Evolutionary conservation across 2,113 vertebrate species (phyloP), one percentile per base, ranked within the genome.

Genomic region (Malurus cyaneus): DNA sequence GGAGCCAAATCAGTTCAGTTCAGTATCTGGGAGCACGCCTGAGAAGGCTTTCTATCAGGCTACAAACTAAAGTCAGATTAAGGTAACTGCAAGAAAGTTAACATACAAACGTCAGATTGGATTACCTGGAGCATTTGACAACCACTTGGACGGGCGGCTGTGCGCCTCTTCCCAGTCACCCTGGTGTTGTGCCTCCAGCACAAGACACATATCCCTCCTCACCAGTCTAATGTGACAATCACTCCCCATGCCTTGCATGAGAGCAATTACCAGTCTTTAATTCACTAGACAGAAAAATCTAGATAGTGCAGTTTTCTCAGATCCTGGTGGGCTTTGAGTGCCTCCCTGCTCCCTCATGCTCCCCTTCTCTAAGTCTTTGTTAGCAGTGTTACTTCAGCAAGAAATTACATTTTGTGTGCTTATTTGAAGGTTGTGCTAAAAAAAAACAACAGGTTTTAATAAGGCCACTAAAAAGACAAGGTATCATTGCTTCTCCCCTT

Each of bases 31-130:
- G 19, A 82, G 25, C 44, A 53, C 4, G 41, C 70, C 74, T 52
- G 50, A 80, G 70, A 69, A 65, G 67, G 57, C 70, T 85, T 64
- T 16, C 66, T 72, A 28, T 77, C 46, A 61, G 26, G 28, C 44
- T 64, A 57, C 3, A 2, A 82, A 70, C 46, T 34, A 14, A 65
- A 94, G 79, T 39, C 73, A 53, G 49, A 57, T 79, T 67, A 70
- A 74, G 67, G 15, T n/a, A 50, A 61, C 71, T 34, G 54, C 13
- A 18, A 41, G 60, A 53, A 80, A 95, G 64, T 91, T 90, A 77
- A 74, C 59, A 44, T 60, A 69, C 59, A 47, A 65, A 71, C 1
- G 36, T 67, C 91, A 46, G 8, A 2, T 6, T 29, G 74, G 29
- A 47, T 92, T 85, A 76, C 61, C 25, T 1, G 42, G 25, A 64